A percentile compares a stretch with the other conserved stretches of the same genome.
These are phyloP conservation scores for Epinephelus malabaricus DNA, from an alignment of 2,797 vertebrate genomes.

Conservation along the genomic window DNA sequence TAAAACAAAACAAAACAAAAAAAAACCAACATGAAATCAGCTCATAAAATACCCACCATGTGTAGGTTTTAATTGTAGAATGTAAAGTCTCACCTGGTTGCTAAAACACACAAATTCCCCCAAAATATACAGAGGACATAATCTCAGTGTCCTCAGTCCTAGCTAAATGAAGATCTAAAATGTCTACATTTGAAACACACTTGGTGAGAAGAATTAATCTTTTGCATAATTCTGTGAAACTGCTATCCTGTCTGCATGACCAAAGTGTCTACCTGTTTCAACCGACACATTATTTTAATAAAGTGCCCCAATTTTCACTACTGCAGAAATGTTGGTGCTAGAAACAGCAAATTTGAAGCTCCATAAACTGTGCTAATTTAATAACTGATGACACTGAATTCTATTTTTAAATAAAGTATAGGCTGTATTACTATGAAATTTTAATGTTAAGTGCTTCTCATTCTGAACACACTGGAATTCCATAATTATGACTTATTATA, in stretches of 20 bases:
- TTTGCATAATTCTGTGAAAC: not conserved
- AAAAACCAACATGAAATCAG: not conserved
- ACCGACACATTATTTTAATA: not conserved
- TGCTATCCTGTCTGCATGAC: conserved; percentile 4
- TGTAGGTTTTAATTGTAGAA: not conserved
- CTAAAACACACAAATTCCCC: not conserved
- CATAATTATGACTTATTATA: conserved; percentile 1
- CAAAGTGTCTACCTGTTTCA: not conserved
- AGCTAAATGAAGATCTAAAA: not conserved
- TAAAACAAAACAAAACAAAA: no score
- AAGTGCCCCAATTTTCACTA: not conserved
- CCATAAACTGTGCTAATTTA: not conserved
- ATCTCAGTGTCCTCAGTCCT: not conserved
- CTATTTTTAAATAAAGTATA: not conserved
- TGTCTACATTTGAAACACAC: not conserved
- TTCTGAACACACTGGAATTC: not conserved
- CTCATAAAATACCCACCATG: not conserved
- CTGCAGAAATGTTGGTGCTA: not conserved
- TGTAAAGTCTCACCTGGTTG: not conserved
- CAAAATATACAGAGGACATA: not conserved
- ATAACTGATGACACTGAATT: not conserved
- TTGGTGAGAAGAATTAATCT: not conserved
- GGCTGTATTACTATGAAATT: not conserved
- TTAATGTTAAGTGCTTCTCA: not conserved
- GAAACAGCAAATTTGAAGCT: no score